Percentiles rank a stretch among this genome's conserved stretches.
These are phyloP conservation scores for Melanchra persicariae DNA, from an alignment of 2,888 invertebrate species.

Conservation along the genomic window DNA sequence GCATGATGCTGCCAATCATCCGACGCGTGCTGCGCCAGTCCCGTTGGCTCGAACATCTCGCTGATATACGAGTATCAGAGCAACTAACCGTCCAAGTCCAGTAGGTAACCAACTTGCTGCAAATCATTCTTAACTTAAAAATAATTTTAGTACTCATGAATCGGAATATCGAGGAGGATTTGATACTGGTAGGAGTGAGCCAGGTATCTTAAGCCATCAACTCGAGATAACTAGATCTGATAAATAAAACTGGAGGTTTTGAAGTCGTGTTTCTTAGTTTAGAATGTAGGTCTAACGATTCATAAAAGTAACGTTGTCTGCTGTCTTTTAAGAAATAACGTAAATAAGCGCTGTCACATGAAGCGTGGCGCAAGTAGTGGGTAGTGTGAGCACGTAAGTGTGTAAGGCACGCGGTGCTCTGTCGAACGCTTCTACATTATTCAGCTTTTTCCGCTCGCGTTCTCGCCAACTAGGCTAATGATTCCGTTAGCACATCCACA, in stretches of 20 bases:
- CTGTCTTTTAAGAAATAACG: slow-evolving; percentile 46
- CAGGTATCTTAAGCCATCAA: too few species aligned
- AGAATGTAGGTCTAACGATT: slow-evolving; percentile 33
- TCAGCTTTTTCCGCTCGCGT: slow-evolving; percentile 86
- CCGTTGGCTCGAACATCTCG: slow-evolving; percentile 68
- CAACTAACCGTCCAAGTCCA: slow-evolving; percentile 69
- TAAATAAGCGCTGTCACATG: slow-evolving; percentile 70
- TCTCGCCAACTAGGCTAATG: slow-evolving; percentile 87
- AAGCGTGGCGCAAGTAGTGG: slow-evolving; percentile 62
- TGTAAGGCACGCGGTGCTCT: slow-evolving; percentile 65
- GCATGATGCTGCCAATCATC: slow-evolving; percentile 61
- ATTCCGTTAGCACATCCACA: slow-evolving; percentile 89
- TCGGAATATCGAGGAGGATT: neutral
- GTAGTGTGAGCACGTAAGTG: slow-evolving; percentile 54
- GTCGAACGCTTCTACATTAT: slow-evolving; percentile 80
- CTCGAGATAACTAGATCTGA: neutral
- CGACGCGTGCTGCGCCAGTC: slow-evolving; percentile 60
- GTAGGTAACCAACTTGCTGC: slow-evolving; percentile 15
- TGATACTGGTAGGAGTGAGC: neutral
- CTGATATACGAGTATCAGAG: slow-evolving; percentile 67
- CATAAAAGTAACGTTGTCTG: slow-evolving; percentile 31
- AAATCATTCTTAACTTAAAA: neutral
- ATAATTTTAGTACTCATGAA: neutral
- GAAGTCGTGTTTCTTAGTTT: neutral
- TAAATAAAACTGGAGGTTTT: neutral